These are phyloP conservation scores for Amphimallon solstitiale DNA, from an alignment of 2,888 invertebrate genomes.

Conservation along the genomic window DNA sequence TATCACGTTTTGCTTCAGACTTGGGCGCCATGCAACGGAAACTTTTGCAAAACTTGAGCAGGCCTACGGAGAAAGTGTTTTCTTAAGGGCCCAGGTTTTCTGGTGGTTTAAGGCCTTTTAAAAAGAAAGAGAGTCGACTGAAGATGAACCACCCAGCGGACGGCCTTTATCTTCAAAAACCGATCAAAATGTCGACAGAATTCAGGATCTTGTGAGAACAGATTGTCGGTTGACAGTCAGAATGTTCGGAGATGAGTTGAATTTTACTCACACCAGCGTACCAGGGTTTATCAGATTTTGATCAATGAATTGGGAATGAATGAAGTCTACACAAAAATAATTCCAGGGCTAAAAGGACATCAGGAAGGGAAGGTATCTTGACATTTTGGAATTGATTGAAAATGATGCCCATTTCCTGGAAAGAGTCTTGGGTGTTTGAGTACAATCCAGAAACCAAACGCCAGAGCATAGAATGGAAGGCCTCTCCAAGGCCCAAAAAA, in stretches of 20 bases:
- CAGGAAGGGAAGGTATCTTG: not conserved
- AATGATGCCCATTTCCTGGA: not conserved
- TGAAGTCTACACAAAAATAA: not conserved
- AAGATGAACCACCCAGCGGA: constrained; percentile 44
- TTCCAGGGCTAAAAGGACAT: constrained; percentile 4
- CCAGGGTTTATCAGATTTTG: constrained; percentile 45
- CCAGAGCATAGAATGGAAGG: not conserved
- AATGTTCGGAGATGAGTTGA: constrained; percentile 43
- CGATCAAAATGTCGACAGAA: constrained; percentile 42
- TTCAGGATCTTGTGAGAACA: constrained; percentile 44
- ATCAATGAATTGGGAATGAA: constrained; percentile 42
- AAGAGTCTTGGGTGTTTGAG: constrained; percentile 7
- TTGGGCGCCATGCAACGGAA: not conserved
- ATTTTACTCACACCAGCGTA: constrained; percentile 43
- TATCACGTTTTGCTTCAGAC: constrained; percentile 1
- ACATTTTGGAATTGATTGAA: not conserved
- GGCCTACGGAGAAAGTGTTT: too few relatives aligned
- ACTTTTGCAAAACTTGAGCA: too few relatives aligned
- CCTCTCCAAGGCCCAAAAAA: too few relatives aligned
- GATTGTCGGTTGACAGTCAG: constrained; percentile 45
- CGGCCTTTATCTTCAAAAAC: constrained; percentile 44
- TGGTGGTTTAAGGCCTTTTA: too few relatives aligned
- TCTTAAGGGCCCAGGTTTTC: too few relatives aligned
- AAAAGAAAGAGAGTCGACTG: constrained; percentile 41
- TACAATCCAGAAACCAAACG: constrained; percentile 15